These are phyloP conservation scores for Euwallacea fornicatus DNA, from an alignment of 1,140 invertebrate species.

Conservation along the genomic window DNA sequence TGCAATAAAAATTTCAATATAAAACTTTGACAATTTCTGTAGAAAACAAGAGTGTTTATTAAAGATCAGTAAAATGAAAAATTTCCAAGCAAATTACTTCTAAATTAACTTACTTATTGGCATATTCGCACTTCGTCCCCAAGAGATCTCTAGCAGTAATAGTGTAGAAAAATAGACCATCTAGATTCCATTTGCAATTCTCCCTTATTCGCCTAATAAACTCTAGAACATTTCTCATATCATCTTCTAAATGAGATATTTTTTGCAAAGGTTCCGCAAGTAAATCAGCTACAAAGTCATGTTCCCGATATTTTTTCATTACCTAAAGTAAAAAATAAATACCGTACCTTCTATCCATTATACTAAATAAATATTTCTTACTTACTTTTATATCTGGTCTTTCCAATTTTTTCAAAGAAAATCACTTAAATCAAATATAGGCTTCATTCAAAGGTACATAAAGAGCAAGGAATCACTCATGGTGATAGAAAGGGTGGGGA, in stretches of 20 bases:
- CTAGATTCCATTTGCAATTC: conserved; percentile 40
- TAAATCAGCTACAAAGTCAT: conserved; percentile 43
- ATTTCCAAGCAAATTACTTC: background rate
- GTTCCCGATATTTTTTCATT: conserved; percentile 48
- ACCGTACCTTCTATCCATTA: background rate
- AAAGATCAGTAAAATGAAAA: background rate
- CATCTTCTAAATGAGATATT: conserved; percentile 45
- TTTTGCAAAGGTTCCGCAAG: conserved; percentile 44
- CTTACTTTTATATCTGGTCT: background rate
- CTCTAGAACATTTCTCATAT: conserved; percentile 46
- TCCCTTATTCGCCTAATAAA: conserved; percentile 45
- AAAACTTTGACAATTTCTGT: too few relatives aligned
- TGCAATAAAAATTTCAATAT: too few relatives aligned
- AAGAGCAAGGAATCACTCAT: conserved; percentile 34
- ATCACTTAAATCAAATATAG: background rate
- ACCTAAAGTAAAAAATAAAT: conserved; percentile 42
- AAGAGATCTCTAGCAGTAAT: conserved; percentile 41
- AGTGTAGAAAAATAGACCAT: conserved; percentile 46
- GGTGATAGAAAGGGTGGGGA: conserved; percentile 27
- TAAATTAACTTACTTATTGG: background rate
- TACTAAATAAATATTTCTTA: background rate
- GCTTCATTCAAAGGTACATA: conserved; percentile 36
- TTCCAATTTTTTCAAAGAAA: background rate
- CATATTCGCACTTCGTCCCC: conserved; percentile 12
- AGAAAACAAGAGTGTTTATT: background rate